These are phyloP conservation scores for Rhagophthalmus giganteus DNA, from an alignment of 2,888 invertebrate genomes.

Conservation along the genomic window DNA sequence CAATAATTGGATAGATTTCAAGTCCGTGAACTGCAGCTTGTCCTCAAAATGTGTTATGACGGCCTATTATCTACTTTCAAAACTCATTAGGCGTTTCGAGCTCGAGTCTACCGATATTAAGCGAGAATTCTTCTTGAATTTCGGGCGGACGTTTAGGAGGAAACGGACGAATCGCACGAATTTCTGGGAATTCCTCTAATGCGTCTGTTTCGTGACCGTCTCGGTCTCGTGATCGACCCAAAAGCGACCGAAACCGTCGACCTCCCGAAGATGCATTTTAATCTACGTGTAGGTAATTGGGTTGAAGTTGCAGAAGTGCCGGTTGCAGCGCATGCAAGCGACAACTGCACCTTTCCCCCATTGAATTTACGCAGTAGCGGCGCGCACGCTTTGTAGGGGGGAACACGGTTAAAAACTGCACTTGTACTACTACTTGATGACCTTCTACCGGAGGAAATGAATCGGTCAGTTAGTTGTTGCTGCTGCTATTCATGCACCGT, in stretches of 20 bases:
- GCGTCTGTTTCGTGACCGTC: constrained; percentile 26
- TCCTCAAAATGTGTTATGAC: too few species aligned
- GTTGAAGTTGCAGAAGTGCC: constrained; percentile 16
- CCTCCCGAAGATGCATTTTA: too few species aligned
- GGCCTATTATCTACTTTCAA: too few species aligned
- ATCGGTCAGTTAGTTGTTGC: constrained; percentile 9
- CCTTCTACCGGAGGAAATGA: constrained; percentile 19
- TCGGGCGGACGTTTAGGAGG: too few species aligned
- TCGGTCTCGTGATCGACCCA: constrained; percentile 8
- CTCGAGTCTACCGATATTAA: too few species aligned
- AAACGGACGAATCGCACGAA: too few species aligned
- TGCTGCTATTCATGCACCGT: constrained; percentile 13
- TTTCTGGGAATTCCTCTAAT: constrained; percentile 21
- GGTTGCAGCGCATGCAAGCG: not conserved
- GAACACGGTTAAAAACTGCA: constrained; percentile 5
- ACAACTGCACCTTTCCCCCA: constrained; percentile 7
- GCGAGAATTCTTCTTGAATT: too few species aligned
- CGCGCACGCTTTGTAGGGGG: constrained; percentile 1
- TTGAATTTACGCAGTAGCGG: too few species aligned
- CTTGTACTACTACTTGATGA: constrained; percentile 4
- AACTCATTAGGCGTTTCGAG: too few species aligned
- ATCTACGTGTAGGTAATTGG: constrained; percentile 7
- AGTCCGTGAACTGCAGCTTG: too few species aligned
- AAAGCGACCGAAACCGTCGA: constrained; percentile 19
- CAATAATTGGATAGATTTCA: too few species aligned